phyloP scores from a whole-genome alignment of 2,888 invertebrate genomes.

The Lasioglossum leucozonium region DNA sequence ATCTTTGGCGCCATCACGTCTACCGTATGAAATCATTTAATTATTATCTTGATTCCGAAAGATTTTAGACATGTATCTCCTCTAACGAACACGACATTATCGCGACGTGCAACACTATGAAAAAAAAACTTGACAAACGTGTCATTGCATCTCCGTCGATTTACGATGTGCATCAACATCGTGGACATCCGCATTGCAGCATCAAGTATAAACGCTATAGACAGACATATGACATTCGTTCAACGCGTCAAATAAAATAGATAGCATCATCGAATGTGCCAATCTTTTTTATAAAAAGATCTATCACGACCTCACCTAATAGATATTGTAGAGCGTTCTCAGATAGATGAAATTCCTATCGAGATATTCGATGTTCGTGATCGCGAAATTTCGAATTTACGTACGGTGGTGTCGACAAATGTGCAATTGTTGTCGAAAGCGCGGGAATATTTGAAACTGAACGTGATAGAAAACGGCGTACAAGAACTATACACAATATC shows the following conservation, averaged over 20 bases:
- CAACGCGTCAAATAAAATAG: background rate
- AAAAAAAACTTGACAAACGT: background rate
- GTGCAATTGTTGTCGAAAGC: background rate
- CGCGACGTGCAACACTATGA: background rate
- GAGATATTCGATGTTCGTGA: background rate
- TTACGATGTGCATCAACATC: background rate
- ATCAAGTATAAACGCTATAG: background rate
- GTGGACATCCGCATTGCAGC: background rate
- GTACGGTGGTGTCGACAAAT: background rate
- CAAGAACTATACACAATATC: background rate
- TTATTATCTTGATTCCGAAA: background rate
- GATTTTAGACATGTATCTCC: background rate
- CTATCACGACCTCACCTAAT: background rate
- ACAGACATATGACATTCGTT: background rate
- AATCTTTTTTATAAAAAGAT: background rate
- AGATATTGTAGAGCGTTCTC: background rate
- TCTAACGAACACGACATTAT: conserved; percentile 11
- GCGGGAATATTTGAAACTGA: background rate
- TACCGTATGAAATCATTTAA: conserved; percentile 21
- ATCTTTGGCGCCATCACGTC: conserved; percentile 24
- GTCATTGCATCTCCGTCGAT: background rate
- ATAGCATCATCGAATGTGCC: too few relatives aligned
- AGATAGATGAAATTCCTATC: background rate
- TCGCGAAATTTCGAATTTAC: background rate
- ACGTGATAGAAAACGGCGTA: background rate